Percentiles rank a stretch among this genome's conserved stretches.
These are phyloP conservation scores for Lepidocyrtinus sp. DNA, from an alignment of 2,888 invertebrate species.

Conservation along the genomic window DNA sequence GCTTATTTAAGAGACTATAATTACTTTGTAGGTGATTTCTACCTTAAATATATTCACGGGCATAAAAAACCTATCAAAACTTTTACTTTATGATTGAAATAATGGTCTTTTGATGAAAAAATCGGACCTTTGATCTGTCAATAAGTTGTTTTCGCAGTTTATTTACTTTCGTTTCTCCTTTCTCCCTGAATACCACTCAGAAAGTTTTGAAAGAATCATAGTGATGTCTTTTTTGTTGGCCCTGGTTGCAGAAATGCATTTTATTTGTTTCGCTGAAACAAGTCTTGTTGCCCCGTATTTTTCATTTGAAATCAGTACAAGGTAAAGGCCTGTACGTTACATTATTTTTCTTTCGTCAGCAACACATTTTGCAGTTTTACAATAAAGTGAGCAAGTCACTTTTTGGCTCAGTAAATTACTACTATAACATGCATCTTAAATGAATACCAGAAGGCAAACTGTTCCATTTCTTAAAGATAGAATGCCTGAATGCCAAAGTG, in stretches of 20 bases:
- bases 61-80: too few species aligned
- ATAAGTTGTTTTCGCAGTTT: too few species aligned
- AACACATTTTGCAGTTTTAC: conserved; percentile 17
- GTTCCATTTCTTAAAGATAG: background rate
- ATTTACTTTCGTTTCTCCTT: too few species aligned
- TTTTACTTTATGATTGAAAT: too few species aligned
- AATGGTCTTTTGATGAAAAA: too few species aligned
- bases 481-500: background rate
- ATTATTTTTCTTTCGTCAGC: conserved; percentile 8
- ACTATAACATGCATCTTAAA: conserved; percentile 2
- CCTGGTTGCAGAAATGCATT: conserved; percentile 38
- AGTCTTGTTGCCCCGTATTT: background rate
- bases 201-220: too few species aligned
- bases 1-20: too few species aligned
- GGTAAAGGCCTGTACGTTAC: conserved; percentile 23
- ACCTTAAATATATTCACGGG: too few species aligned
- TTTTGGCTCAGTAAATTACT: too few species aligned
- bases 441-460: background rate
- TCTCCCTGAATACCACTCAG: too few species aligned
- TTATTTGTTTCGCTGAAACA: conserved; percentile 6
- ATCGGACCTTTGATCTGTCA: too few species aligned
- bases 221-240: conserved; percentile 1
- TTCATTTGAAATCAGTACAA: conserved; percentile 46
- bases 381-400: background rate
- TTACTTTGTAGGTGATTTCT: too few species aligned